These are phyloP conservation scores for Griposia aprilina DNA, from an alignment of 2,888 invertebrate species.

Conservation along the genomic window DNA sequence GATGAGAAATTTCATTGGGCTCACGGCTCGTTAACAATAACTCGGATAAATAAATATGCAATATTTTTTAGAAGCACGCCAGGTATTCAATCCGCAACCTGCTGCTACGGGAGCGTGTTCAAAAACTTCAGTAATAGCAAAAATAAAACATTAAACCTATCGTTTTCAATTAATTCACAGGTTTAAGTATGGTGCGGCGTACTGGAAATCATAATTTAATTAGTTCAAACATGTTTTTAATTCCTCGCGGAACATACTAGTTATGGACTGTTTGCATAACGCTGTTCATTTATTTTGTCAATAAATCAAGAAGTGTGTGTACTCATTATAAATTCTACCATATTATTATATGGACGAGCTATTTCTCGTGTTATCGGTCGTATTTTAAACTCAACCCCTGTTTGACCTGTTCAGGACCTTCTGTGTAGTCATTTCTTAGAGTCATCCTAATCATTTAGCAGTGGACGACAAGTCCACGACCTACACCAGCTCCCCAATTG, in stretches of 20 bases:
- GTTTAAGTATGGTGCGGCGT: not conserved
- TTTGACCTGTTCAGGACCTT: not conserved
- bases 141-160: constrained; percentile 3
- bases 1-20: not conserved
- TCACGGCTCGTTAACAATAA: too few relatives aligned
- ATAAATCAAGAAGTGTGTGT: constrained; percentile 28
- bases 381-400: not conserved
- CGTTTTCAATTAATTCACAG: constrained; percentile 26
- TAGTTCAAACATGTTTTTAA: constrained; percentile 58
- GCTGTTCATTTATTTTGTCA: constrained; percentile 27
- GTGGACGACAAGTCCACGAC: not conserved
- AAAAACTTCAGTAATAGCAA: not conserved
- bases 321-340: not conserved
- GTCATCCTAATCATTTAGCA: not conserved
- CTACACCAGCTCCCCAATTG: not conserved
- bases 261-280: constrained; percentile 20
- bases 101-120: not conserved
- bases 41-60: too few relatives aligned
- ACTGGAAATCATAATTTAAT: constrained; percentile 47
- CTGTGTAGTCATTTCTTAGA: not conserved
- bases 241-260: constrained; percentile 20
- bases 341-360: not conserved
- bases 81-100: not conserved
- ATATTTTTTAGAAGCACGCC: not conserved
- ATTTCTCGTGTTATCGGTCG: too few relatives aligned